A percentile compares a stretch with the other conserved stretches of the same genome.
Evolutionary conservation across 1,140 invertebrate species (phyloP).

Genomic region (Aculops lycopersici): DNA sequence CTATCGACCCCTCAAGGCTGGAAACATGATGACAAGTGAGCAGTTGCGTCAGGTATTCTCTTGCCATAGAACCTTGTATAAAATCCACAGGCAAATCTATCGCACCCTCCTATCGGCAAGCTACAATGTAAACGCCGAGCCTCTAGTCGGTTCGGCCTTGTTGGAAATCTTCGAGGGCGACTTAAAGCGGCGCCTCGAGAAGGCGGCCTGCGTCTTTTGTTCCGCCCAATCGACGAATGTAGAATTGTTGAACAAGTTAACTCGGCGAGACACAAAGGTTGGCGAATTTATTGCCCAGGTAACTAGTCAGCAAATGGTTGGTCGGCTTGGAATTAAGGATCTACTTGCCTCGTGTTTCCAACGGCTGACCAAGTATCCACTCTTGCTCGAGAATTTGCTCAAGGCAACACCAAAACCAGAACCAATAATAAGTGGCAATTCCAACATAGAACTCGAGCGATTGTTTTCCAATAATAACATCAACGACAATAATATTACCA

Average conservation of each 20-base stretch:
- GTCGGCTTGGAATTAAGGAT: conserved; percentile 59
- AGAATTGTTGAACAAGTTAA: conserved; percentile 27
- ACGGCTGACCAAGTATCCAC: conserved; percentile 69
- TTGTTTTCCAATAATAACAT: no score
- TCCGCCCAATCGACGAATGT: conserved; percentile 65
- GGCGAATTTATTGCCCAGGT: not conserved
- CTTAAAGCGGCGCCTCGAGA: conserved; percentile 29
- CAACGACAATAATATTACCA: no score
- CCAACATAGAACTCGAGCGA: no score
- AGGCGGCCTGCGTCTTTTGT: conserved; percentile 55
- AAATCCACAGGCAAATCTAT: conserved; percentile 26
- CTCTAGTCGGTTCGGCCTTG: conserved; percentile 1
- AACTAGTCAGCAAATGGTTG: conserved; percentile 11
- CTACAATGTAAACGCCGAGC: not conserved
- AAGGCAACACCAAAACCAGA: conserved; percentile 29
- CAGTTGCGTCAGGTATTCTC: conserved; percentile 57
- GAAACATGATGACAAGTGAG: conserved; percentile 30
- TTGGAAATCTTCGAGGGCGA: conserved; percentile 27
- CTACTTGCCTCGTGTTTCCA: conserved; percentile 67
- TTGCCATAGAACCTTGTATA: conserved; percentile 45
- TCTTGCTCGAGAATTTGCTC: conserved; percentile 58
- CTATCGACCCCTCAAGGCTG: conserved; percentile 33
- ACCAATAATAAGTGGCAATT: no score
- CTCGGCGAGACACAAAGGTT: not conserved
- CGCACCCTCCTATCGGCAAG: not conserved